Evolutionary conservation across 2,888 invertebrate species (phyloP).

Genomic region (Drosophila mettleri): DNA sequence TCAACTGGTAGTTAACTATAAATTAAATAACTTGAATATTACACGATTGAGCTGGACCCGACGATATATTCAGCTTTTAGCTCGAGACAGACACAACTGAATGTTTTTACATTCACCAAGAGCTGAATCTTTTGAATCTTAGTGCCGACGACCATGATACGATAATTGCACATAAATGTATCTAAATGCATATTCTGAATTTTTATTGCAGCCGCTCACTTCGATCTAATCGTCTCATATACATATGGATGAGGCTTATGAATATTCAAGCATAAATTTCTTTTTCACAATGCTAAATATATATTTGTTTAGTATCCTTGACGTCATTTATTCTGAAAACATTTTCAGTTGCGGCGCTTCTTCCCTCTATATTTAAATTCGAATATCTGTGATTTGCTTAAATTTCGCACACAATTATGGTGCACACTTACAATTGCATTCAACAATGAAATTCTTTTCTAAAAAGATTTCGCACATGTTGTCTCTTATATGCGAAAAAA

Average conservation of each 20-base stretch:
- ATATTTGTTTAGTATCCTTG: conserved; percentile 4
- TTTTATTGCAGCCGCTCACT: conserved; percentile 42
- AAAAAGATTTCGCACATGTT: neutral
- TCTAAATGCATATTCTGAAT: neutral
- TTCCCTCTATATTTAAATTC: neutral
- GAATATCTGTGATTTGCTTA: neutral
- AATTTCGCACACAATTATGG: conserved; percentile 1
- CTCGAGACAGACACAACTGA: conserved; percentile 37
- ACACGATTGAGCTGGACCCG: neutral
- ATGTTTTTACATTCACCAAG: conserved; percentile 11
- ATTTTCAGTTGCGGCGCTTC: neutral
- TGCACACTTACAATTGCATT: neutral
- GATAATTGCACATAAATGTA: conserved; percentile 1
- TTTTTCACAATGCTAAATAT: neutral
- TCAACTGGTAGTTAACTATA: conserved; percentile 10
- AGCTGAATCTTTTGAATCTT: conserved; percentile 1
- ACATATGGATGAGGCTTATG: conserved; percentile 3
- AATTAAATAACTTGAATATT: neutral
- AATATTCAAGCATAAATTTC: neutral
- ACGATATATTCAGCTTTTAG: conserved; percentile 14
- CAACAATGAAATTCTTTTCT: too few species aligned
- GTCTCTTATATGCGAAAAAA: neutral
- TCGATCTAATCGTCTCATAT: conserved; percentile 39
- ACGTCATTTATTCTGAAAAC: conserved; percentile 5
- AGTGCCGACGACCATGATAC: conserved; percentile 7